These are phyloP conservation scores for Mus minutoides DNA, from an alignment of 2,797 vertebrate genomes.

Conservation along the genomic window DNA sequence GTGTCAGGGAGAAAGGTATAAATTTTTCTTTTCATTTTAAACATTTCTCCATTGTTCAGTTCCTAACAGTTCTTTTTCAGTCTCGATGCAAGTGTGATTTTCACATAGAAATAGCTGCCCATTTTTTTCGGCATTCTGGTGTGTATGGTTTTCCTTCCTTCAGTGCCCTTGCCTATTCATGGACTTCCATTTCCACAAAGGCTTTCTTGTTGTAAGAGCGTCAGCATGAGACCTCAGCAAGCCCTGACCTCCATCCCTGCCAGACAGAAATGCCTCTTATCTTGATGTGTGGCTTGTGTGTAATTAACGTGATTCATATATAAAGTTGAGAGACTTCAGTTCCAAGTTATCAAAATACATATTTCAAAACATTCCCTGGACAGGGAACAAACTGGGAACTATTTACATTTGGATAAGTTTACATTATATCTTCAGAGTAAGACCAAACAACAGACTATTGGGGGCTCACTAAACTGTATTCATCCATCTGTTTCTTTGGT, in stretches of 20 bases:
- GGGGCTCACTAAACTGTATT: not conserved
- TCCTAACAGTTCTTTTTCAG: conserved; percentile 60
- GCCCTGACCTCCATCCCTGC: not conserved
- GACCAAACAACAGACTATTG: not conserved
- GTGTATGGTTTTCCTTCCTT: not conserved
- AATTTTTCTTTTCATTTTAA: conserved; percentile 45
- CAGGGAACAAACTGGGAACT: not conserved
- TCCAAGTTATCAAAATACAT: not conserved
- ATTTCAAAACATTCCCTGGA: conserved; percentile 43
- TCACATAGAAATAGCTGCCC: conserved; percentile 49
- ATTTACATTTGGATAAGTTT: not conserved
- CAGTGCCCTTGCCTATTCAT: conserved; percentile 34
- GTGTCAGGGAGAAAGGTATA: conserved; percentile 59
- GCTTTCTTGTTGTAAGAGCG: conserved; percentile 17
- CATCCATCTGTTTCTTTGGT: not conserved
- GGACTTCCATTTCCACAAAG: conserved; percentile 42
- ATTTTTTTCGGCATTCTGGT: conserved; percentile 43
- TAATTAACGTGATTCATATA: not conserved
- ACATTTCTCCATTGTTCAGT: conserved; percentile 67
- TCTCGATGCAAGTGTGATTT: conserved; percentile 64
- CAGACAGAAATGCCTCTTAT: not conserved
- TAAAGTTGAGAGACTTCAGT: not conserved
- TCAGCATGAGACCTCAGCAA: not conserved
- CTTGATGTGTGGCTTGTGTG: conserved; percentile 10
- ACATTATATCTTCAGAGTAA: not conserved